Evolutionary conservation across 1,140 invertebrate species (phyloP).

Genomic region (Magallana gigas): DNA sequence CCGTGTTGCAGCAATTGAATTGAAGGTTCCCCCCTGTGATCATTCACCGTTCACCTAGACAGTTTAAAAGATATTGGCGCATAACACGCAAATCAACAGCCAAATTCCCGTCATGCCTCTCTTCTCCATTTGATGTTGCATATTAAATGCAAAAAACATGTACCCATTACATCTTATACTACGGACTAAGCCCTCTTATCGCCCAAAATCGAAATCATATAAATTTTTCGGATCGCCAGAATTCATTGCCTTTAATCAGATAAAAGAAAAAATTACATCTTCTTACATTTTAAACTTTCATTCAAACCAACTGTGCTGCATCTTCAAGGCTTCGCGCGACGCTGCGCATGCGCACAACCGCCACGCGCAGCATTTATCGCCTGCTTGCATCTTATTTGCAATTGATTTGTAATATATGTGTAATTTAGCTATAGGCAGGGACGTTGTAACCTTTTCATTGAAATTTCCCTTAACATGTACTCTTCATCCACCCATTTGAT

Average conservation of each 20-base stretch:
- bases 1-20: background rate
- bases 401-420: constrained; percentile 20
- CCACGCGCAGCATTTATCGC: background rate
- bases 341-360: background rate
- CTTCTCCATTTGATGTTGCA: constrained; percentile 29
- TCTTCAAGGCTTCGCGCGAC: background rate
- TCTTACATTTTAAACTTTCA: background rate
- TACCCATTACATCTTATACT: constrained; percentile 10
- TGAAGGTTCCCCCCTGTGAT: background rate
- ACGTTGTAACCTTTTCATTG: background rate
- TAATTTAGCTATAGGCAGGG: constrained; percentile 11
- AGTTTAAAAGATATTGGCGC: constrained; percentile 19
- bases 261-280: constrained; percentile 19
- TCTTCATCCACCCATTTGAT: background rate
- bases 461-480: background rate
- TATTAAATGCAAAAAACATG: constrained; percentile 24
- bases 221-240: constrained; percentile 34
- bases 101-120: constrained; percentile 15
- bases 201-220: constrained; percentile 26
- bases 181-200: background rate
- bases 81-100: constrained; percentile 30
- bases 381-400: background rate
- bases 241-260: constrained; percentile 22
- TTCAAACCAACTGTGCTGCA: background rate
- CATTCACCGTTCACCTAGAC: constrained; percentile 1